Percentiles rank a stretch among this genome's conserved stretches.
Conservation (phyloP, 53 echinoderm and acorn worm genomes). For the Holothuria leucospilota region DNA sequence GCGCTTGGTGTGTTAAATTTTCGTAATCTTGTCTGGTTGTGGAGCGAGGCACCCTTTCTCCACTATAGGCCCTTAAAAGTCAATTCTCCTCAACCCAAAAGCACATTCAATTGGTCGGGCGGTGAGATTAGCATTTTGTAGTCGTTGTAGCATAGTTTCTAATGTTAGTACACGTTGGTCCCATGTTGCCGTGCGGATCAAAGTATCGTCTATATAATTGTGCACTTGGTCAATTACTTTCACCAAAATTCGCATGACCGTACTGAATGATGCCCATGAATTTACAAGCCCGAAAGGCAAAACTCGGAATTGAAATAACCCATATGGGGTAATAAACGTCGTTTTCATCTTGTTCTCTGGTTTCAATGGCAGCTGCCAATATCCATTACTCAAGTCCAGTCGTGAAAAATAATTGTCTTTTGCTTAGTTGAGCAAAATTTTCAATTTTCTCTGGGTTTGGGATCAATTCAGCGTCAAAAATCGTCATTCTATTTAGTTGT, state of each 20-base stretch:
- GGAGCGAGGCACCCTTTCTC: constrained; percentile 35
- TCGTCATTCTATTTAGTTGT: constrained; percentile 61
- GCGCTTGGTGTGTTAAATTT: constrained; percentile 6
- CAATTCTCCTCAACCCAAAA: constrained; percentile 33
- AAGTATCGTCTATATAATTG: constrained; percentile 61
- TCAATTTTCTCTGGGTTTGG: constrained; percentile 71
- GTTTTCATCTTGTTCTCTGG: constrained; percentile 29
- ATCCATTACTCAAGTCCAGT: constrained; percentile 70
- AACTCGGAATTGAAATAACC: constrained; percentile 54
- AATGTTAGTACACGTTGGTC: constrained; percentile 30
- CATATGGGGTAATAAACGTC: constrained; percentile 54
- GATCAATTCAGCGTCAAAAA: constrained; percentile 73
- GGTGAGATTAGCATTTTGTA: constrained; percentile 17
- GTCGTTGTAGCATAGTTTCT: constrained; percentile 25
- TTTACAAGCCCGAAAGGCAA: constrained; percentile 71
- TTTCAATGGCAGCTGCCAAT: constrained; percentile 67
- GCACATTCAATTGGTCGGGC: constrained; percentile 46
- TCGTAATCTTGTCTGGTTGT: constrained; percentile 46
- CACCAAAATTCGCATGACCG: constrained; percentile 51
- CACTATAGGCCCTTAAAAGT: constrained; percentile 41
- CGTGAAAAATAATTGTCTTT: constrained; percentile 60
- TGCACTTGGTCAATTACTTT: constrained; percentile 15
- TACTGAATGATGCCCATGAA: constrained; percentile 51
- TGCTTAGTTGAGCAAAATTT: constrained; percentile 56
- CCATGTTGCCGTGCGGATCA: constrained; percentile 52